Base-by-base conservation (phyloP, 2,888 invertebrate species). In the Eulithis testata region DNA sequence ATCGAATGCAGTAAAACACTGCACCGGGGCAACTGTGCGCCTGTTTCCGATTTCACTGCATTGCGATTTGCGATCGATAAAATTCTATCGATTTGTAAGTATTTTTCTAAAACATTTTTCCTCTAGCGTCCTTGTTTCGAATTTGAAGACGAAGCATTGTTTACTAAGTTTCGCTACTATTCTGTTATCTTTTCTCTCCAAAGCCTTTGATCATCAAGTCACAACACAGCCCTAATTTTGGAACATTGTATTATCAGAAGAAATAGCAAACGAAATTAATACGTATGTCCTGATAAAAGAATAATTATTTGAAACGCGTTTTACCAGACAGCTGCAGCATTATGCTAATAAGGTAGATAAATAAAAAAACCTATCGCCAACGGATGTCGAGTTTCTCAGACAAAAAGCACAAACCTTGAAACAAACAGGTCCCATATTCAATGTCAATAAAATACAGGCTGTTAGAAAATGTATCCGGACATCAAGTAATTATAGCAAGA, bases 1-100 rank as follows among this genome's bases (percentile, higher is more conserved):
- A 90, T 89, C 85, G 88, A 89, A 88, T 87, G 88, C 88, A 88
- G 89, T 91, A 86, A 89, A 89, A 88, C 84, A 78, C 76, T 78
- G 81, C 81, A 83, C 76, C 76, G 75, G 71, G 73, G 70, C 77
- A 73, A 75, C 76, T 62, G 75, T 72, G 77, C 79, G 82, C 79
- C 82, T 84, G 86, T 84, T 87, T 85, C 84, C 85, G 82, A 83
- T 86, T 88, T 64, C 60, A 85, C 87, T 87, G 89, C 87, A 89
- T 78, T 83, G 83, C 84, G 76, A 89, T 89, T 78, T 83, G 83
- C 84, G 76, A 89, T 89, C 86, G 83, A 89, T 88, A 80, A 78
- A 84, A 84, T 82, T 81, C 78, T 79, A 81, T 82, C 76, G 81
- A 81, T 81, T 53, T 58, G 52, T 68, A 51, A 47, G 54, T 60